A percentile compares a stretch with the other conserved stretches of the same genome.
Evolutionary conservation across 2,888 invertebrate species (phyloP).

Genomic region (Cosmia pyralina): DNA sequence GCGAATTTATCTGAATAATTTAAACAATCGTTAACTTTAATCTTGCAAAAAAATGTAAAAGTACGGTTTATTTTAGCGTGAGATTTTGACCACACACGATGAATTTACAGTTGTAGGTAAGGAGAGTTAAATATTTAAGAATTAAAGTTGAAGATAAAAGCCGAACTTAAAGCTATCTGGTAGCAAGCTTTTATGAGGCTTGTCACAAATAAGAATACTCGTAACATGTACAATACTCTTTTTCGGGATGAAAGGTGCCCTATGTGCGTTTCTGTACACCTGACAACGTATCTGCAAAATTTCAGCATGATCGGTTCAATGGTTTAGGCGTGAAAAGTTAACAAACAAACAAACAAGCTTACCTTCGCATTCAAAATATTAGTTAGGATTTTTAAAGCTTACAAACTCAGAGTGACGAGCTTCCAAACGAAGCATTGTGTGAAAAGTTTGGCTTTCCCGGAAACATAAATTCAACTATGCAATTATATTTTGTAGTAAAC

Average conservation of each 20-base stretch:
- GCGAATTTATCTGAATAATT: constrained; percentile 14
- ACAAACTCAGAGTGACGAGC: too few relatives aligned
- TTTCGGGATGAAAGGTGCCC: too few relatives aligned
- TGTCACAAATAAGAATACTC: too few relatives aligned
- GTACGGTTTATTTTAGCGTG: neutral
- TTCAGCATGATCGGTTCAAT: too few relatives aligned
- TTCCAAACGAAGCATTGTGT: constrained; percentile 3
- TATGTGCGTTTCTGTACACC: too few relatives aligned
- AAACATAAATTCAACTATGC: neutral
- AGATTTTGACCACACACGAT: constrained; percentile 21
- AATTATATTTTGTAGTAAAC: neutral
- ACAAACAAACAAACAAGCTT: too few relatives aligned
- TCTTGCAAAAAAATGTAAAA: constrained; percentile 20
- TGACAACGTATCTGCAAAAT: too few relatives aligned
- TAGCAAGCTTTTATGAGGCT: neutral
- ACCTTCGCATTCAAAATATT: too few relatives aligned
- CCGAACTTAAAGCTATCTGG: neutral
- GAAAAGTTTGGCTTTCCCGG: neutral
- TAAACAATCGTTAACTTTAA: constrained; percentile 29
- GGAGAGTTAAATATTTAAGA: neutral
- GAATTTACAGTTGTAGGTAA: constrained; percentile 9
- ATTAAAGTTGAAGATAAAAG: neutral
- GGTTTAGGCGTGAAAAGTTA: too few relatives aligned
- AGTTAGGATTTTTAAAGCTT: neutral
- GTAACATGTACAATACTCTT: too few relatives aligned